Conservation (phyloP, 2,888 invertebrate genomes). For the Drosophila peninsularis region DNA sequence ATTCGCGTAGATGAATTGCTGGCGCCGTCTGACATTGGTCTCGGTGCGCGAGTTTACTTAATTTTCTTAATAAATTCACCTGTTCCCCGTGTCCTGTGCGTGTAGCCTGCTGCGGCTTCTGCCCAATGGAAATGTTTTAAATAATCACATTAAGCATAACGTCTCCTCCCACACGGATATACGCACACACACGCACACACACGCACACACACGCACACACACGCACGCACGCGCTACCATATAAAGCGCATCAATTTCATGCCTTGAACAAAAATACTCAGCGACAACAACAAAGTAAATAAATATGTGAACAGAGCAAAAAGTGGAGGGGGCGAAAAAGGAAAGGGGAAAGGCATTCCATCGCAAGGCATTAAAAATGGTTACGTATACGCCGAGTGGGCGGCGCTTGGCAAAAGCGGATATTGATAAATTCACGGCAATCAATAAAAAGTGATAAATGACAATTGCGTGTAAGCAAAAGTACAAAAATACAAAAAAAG, state of each 20-base stretch:
- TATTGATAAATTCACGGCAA: slow-evolving; percentile 78
- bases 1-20: slow-evolving; percentile 34
- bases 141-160: slow-evolving; percentile 75
- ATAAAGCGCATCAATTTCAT: slow-evolving; percentile 76
- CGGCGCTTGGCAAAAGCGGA: slow-evolving; percentile 64
- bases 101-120: not conserved
- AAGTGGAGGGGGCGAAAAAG: not conserved
- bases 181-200: slow-evolving; percentile 7
- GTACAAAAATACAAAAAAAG: slow-evolving; percentile 17
- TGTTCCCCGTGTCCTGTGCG: slow-evolving; percentile 11
- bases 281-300: slow-evolving; percentile 18
- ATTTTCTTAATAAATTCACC: slow-evolving; percentile 55
- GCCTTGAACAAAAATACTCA: slow-evolving; percentile 64
- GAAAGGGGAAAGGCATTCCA: slow-evolving; percentile 39
- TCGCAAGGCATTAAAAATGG: slow-evolving; percentile 74
- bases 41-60: slow-evolving; percentile 14
- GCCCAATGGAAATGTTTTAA: slow-evolving; percentile 57
- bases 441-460: slow-evolving; percentile 80
- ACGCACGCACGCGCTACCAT: slow-evolving; percentile 25
- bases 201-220: slow-evolving; percentile 13
- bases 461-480: slow-evolving; percentile 72
- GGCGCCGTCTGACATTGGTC: slow-evolving; percentile 2
- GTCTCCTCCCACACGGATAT: slow-evolving; percentile 8
- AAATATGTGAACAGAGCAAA: slow-evolving; percentile 14
- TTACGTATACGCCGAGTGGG: slow-evolving; percentile 67